phyloP scores from a whole-genome alignment of 2,888 invertebrate genomes.

The Ptilodon capucinus region DNA sequence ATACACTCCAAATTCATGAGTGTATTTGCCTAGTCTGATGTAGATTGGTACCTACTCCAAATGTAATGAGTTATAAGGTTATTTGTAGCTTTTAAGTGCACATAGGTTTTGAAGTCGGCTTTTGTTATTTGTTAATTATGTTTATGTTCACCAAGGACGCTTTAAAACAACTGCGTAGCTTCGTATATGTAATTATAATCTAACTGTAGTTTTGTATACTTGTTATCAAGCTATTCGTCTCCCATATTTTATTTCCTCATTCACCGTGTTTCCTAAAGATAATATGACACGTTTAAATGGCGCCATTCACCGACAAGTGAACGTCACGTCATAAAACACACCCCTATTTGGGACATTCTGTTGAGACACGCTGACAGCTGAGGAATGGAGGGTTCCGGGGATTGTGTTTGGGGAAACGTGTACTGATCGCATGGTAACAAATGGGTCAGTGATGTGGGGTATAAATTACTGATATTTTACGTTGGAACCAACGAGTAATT shows the following conservation, averaged over 20 bases:
- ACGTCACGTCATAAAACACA: slow-evolving; percentile 39
- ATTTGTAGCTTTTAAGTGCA: too few relatives aligned
- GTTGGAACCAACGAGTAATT: too few relatives aligned
- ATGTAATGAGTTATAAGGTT: too few relatives aligned
- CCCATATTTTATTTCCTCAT: background rate
- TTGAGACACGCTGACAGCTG: slow-evolving; percentile 45
- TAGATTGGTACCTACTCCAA: too few relatives aligned
- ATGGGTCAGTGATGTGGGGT: background rate
- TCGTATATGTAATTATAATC: background rate
- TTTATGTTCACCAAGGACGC: too few relatives aligned
- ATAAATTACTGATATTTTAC: too few relatives aligned
- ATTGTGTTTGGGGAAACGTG: slow-evolving; percentile 24
- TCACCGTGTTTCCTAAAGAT: slow-evolving; percentile 9
- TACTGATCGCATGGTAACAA: slow-evolving; percentile 34
- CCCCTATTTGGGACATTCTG: slow-evolving; percentile 35
- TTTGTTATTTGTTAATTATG: too few relatives aligned
- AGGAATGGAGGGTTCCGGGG: slow-evolving; percentile 38
- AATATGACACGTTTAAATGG: slow-evolving; percentile 29
- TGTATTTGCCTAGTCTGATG: too few relatives aligned
- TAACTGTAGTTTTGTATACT: background rate
- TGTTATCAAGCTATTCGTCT: background rate
- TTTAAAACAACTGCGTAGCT: too few relatives aligned
- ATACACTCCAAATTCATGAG: too few relatives aligned
- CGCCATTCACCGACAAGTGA: slow-evolving; percentile 25
- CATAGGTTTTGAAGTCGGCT: too few relatives aligned